Evolutionary conservation across 2,113 vertebrate genomes (phyloP).

Genomic region (Ibidorhyncha struthersii): DNA sequence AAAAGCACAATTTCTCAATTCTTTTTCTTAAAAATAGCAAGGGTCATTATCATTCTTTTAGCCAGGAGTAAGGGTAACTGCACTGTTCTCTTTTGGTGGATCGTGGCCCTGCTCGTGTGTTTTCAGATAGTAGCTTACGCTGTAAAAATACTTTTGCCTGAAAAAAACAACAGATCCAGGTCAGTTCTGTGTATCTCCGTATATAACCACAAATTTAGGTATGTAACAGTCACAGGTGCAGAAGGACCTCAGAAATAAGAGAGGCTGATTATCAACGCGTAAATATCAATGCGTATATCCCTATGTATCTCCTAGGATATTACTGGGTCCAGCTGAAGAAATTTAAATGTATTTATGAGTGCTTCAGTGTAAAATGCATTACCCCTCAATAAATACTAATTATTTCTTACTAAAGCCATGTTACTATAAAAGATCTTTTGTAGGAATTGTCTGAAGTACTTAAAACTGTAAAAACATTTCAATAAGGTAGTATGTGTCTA

Average conservation of each 20-base stretch:
- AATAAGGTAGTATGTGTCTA: not conserved
- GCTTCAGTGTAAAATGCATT: not conserved
- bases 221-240: not conserved
- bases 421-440: not conserved
- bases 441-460: not conserved
- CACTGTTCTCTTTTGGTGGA: not conserved
- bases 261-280: not conserved
- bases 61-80: not conserved
- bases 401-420: not conserved
- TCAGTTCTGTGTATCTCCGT: not conserved
- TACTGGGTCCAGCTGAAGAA: not conserved
- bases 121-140: not conserved
- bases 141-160: not conserved
- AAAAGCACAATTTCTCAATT: not conserved
- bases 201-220: not conserved
- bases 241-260: not conserved
- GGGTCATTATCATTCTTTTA: not conserved
- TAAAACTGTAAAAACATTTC: not conserved
- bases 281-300: not conserved
- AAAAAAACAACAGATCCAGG: not conserved
- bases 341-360: not conserved
- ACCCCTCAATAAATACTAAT: not conserved
- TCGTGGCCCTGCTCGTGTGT: fast-evolving
- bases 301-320: not conserved
- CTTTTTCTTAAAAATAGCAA: not conserved